Evolutionary conservation across 2,113 vertebrate genomes (phyloP), one percentile per base, ranked within the genome.

Genomic region (Limanda limanda): DNA sequence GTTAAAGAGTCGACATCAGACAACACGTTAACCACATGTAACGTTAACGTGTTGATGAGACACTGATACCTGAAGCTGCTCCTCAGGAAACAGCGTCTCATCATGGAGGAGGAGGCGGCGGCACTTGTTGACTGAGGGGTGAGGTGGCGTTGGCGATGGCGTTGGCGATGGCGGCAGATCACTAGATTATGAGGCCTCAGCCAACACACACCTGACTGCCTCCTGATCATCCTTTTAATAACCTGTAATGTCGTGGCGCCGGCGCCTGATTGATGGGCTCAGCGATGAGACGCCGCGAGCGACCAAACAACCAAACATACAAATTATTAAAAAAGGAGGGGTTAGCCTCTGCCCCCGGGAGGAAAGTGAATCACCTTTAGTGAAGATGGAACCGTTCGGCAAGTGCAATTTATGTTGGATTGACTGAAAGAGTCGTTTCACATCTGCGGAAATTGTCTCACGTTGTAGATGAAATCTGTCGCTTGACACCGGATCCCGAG

Each of bases 361-460:
- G 94, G 92, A 93, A 94, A 94, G 91, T 93, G 94, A 91, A 88
- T 92, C 89, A 95, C 94, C 94, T 97, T 95, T 96, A 96, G 95
- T 97, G 96, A 95, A 96, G 95, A 96, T 90, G 94, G 95, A 94
- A 88, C 94, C 90, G 92, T 96, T 95, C 61, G 96, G 95, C 94
- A 95, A 95, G 93, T 92, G 95, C 96, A 96, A 98, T 98, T 97
- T 97, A 96, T 96, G 95, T 95, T 97, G 96, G 96, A 97, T 97
- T 96, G 97, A 97, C 96, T 96, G 94, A 94, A 95, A 93, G 91
- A 95, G 95, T 96, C 96, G 95, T 95, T 95, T 96, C 94, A 95
- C 92, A 95, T 95, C 88, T 90, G 94, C 95, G 96, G 95, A 98
- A 97, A 99, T 98, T 98, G 97, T 97, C 96, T 93, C 95, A 96